phyloP scores from a whole-genome alignment of 2,113 vertebrate species.

The Platycercus adscitus region DNA sequence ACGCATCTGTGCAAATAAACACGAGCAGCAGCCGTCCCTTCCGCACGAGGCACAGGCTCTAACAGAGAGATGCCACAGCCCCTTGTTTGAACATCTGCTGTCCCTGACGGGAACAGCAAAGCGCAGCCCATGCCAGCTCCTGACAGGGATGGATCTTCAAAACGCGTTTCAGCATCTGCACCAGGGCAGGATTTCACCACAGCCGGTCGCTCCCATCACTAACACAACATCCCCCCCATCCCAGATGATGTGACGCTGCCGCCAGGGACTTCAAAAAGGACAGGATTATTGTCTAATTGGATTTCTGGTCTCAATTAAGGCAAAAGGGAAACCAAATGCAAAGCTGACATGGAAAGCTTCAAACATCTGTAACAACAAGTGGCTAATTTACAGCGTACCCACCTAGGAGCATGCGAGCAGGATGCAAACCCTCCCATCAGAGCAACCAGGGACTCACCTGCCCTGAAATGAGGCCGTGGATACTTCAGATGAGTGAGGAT shows the following conservation, averaged over 20 bases:
- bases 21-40: not conserved
- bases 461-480: rapidly evolving
- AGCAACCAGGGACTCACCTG: not conserved
- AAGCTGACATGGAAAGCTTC: slow-evolving; percentile 7
- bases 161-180: rapidly evolving
- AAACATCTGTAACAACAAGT: slow-evolving; percentile 6
- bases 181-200: not conserved
- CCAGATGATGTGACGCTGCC: not conserved
- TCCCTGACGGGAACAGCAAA: rapidly evolving
- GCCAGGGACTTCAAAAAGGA: not conserved
- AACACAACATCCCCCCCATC: not conserved
- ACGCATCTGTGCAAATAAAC: not conserved
- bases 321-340: not conserved
- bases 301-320: slow-evolving; percentile 65
- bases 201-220: not conserved
- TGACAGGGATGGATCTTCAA: not conserved
- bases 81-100: not conserved
- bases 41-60: rapidly evolving
- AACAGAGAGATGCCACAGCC: not conserved
- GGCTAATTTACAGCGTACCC: not conserved
- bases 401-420: not conserved
- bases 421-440: not conserved
- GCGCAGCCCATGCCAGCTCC: not conserved
- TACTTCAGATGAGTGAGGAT: not conserved
- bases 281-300: slow-evolving; percentile 32